Evolutionary conservation across 2,797 vertebrate genomes (phyloP), one percentile per base, ranked within the genome.

Genomic region (Cuculus canorus): DNA sequence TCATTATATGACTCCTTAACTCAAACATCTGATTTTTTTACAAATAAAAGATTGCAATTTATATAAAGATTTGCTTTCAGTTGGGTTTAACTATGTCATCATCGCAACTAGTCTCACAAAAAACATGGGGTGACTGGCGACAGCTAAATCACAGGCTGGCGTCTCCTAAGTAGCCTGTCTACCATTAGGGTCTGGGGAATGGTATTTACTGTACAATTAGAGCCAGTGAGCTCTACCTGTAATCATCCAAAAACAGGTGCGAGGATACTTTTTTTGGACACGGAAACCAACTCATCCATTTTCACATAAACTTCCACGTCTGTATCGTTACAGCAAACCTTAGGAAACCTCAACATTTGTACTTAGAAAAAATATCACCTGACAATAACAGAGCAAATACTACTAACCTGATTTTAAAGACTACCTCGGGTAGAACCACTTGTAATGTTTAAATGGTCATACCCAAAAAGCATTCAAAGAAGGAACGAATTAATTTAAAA

Each of bases 201-300:
- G 94, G 98, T 98, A 98, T 99, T 99, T 99, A 99, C 98, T 98
- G 98, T 99, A 98, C 99, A 99, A 99, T 99, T 99, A 99, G 98
- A 98, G 98, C 97, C 98, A 98, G 97, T 93, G 96, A 98, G 97
- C 98, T 98, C 98, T 98, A 99, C 98, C 98, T 99, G 98, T 98
- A 98, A 99, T 99, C 99, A 99, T 98, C 98, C 98, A 98, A 98
- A 98, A 98, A 98, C 98, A 99, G 99, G 99, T 99, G 98, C 97
- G 98, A 99, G 98, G 97, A 97, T 96, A 95, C 86, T 97, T 98
- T 98, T 98, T 86, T 96, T 96, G 98, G 98, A 98, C 98, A 98
- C 94, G 97, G 98, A 98, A 99, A 99, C 98, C 80, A 85, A 98
- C 98, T 98, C 98, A 98, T 98, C 98, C 97, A 96, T 98, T 98